Percentiles rank a stretch among this genome's conserved stretches.
Conservation (phyloP, 2,888 invertebrate species). For the Byasa hedistus region DNA sequence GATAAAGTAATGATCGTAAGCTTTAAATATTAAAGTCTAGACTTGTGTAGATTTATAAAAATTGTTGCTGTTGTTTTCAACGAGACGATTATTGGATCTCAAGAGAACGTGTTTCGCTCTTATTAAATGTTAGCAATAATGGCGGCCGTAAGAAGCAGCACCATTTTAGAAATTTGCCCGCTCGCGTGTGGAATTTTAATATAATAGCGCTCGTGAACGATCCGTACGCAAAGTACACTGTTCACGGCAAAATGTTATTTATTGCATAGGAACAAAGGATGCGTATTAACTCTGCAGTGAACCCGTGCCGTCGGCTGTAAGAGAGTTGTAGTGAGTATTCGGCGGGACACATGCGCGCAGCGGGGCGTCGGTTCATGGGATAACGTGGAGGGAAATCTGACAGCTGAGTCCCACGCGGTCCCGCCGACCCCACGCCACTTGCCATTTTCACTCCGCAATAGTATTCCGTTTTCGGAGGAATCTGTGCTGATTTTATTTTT, state of each 20-base stretch:
- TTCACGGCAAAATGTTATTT: neutral
- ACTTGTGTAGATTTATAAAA: too few species aligned
- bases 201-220: constrained; percentile 24
- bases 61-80: too few species aligned
- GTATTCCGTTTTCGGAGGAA: neutral
- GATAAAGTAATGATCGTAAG: too few species aligned
- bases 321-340: constrained; percentile 28
- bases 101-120: constrained; percentile 8
- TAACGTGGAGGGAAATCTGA: constrained; percentile 28
- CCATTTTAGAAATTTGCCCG: constrained; percentile 11
- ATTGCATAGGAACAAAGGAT: neutral
- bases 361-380: constrained; percentile 46
- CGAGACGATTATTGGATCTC: neutral
- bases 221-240: neutral
- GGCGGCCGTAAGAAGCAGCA: neutral
- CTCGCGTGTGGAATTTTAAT: constrained; percentile 34
- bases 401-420: constrained; percentile 37
- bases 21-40: too few species aligned
- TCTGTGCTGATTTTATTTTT: neutral
- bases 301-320: constrained; percentile 25
- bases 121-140: constrained; percentile 16
- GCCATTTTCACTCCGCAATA: neutral
- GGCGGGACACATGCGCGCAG: constrained; percentile 50
- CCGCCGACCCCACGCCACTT: constrained; percentile 35
- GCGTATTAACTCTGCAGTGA: constrained; percentile 1